Conservation (phyloP, 2,888 invertebrate genomes). For the Lithophane semibrunnea region DNA sequence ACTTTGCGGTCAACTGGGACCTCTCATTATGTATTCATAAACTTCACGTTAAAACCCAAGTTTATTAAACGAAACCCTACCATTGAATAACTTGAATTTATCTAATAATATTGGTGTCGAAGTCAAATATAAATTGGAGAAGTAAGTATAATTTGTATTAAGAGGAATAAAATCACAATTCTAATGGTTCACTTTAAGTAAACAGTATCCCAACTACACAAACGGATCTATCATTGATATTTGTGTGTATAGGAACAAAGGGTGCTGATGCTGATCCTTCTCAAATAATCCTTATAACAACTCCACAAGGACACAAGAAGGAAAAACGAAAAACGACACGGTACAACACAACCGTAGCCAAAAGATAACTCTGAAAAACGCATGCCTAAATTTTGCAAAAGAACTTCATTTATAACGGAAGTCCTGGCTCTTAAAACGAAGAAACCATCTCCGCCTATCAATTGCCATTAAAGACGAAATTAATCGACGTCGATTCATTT, state of each 20-base stretch:
- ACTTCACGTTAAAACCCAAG: conserved; percentile 15
- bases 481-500: conserved; percentile 23
- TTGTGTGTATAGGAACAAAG: background rate
- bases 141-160: background rate
- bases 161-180: conserved; percentile 4
- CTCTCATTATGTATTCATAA: conserved; percentile 53
- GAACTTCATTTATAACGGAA: conserved; percentile 15
- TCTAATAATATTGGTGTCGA: conserved; percentile 11
- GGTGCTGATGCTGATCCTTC: background rate
- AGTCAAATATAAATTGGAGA: conserved; percentile 8
- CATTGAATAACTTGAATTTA: conserved; percentile 32
- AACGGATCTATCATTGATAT: conserved; percentile 14
- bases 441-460: conserved; percentile 24
- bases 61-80: conserved; percentile 33
- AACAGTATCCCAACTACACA: background rate
- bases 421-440: background rate
- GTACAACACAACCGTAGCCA: background rate
- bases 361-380: conserved; percentile 25
- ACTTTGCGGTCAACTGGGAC: conserved; percentile 43
- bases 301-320: background rate
- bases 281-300: conserved; percentile 21
- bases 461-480: conserved; percentile 37
- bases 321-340: conserved; percentile 16
- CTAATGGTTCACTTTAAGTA: background rate
- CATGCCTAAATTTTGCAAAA: conserved; percentile 12